Base-by-base conservation (phyloP, 2,888 invertebrate species). In the Sphaerophoria taeniata region DNA sequence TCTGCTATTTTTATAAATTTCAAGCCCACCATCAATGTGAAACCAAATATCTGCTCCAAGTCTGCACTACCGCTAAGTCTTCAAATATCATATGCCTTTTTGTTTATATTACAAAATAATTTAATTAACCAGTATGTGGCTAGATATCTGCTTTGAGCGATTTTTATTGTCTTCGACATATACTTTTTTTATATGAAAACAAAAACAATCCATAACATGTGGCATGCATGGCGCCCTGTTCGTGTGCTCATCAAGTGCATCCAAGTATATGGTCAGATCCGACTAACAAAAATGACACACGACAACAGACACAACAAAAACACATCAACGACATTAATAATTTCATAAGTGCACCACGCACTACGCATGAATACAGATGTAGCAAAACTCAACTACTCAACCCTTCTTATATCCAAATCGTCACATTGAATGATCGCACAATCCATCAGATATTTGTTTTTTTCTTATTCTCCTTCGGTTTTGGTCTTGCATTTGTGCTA, bases 361-460 rank as follows among this genome's bases (percentile, higher is more conserved):
- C 24, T 24, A 24, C 53, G 67, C 67, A 67, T 67, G 51, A 53
- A 67, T 67, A 53, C 51, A 49, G 33, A 49, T 67, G 39, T 24
- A 67, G 36, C 65, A 67, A 39, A 45, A 39, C 53, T 69, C 53
- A 24, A 24, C 24, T 24, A 2, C 24, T 24, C 24, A 24, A 24
- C 24, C 24, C 24, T 24, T 24, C 24, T 24, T 24, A 24, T 47
- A 70, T 56, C 55, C 31, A 36, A 56, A 47, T 43, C 58, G 6
- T 24, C 24, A 24, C 12, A 47, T 53, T 53, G 39, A 34, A 9
- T 51, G 69, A 69, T 73, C 78, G 67, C 72, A 69, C 78, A 77
- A 77, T 82, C 56, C 14, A 36, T 51, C 31, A 67, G 63, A 72
- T 60, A 6, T 34, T 12, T 43, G 43, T 43, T 43, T 9, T 61